phyloP scores from a whole-genome alignment of 2,113 vertebrate genomes.

The Apeltes quadracus region DNA sequence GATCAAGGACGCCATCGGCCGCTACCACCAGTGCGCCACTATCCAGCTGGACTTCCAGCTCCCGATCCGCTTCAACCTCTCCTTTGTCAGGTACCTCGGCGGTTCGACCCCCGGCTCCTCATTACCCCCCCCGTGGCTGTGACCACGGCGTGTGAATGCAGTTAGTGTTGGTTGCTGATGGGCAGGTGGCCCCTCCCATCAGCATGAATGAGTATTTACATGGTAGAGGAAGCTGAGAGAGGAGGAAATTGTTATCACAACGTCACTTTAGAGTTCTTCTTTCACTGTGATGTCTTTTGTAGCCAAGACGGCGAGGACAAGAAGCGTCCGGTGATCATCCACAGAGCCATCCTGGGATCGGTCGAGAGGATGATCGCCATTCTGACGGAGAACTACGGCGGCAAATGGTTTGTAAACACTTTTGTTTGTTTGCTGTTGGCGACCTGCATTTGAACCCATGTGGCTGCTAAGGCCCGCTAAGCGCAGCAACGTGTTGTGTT shows the following conservation, averaged over 20 bases:
- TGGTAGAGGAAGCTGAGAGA: too few relatives aligned
- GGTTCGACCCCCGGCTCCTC: too few relatives aligned
- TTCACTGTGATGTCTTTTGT: conserved; percentile 30
- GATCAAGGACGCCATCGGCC: conserved; percentile 97
- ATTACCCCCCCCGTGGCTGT: too few relatives aligned
- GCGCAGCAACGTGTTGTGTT: conserved; percentile 17
- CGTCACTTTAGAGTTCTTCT: neutral
- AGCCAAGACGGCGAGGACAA: conserved; percentile 96
- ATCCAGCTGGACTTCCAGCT: conserved; percentile 98
- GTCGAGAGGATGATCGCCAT: conserved; percentile 99
- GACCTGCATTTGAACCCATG: too few relatives aligned
- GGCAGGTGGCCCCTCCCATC: too few relatives aligned
- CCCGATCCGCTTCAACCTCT: conserved; percentile 94
- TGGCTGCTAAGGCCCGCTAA: neutral
- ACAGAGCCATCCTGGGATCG: conserved; percentile 95
- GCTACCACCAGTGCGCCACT: conserved; percentile 97
- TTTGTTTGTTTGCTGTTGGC: neutral
- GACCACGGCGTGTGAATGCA: too few relatives aligned
- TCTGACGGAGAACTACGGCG: conserved; percentile 96
- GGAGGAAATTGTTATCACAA: too few relatives aligned
- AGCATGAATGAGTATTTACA: neutral
- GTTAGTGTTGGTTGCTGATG: too few relatives aligned
- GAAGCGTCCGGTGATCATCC: conserved; percentile 95
- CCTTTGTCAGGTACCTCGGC: conserved; percentile 90
- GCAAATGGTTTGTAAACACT: conserved; percentile 89